Conservation (phyloP, 2,113 vertebrate species). For the Cryptomyrus ogoouensis region DNA sequence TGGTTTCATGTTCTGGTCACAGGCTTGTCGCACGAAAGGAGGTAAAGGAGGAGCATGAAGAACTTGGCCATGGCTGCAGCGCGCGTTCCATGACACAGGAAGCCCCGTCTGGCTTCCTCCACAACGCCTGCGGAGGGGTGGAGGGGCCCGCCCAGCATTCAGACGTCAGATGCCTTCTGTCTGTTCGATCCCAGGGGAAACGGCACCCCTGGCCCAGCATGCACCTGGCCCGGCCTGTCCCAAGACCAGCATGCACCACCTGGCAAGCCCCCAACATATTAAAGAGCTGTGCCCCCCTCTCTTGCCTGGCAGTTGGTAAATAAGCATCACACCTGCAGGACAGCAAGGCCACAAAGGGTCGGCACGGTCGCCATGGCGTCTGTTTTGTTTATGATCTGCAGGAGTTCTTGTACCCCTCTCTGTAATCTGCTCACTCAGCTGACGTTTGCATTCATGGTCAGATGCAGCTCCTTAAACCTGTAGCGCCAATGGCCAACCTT, state of each 20-base stretch:
- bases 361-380: not conserved
- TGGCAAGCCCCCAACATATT: slow-evolving; percentile 15
- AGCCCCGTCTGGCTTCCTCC: not conserved
- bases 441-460: not conserved
- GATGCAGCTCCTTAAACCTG: not conserved
- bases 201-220: not conserved
- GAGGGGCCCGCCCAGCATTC: not conserved
- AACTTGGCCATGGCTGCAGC: not conserved
- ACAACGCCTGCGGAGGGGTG: not conserved
- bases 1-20: not conserved
- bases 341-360: not conserved
- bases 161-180: slow-evolving; percentile 24
- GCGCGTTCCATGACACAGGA: not conserved
- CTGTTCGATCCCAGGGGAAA: not conserved
- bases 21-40: not conserved
- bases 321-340: not conserved
- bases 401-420: not conserved
- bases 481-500: not conserved
- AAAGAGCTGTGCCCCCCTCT: slow-evolving; percentile 7
- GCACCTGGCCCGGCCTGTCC: not conserved
- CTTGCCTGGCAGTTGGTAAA: not conserved
- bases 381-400: no score
- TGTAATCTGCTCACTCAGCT: not conserved
- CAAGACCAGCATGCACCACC: not conserved
- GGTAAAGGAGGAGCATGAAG: not conserved